These are phyloP conservation scores for Ciconia boyciana DNA, from an alignment of 2,113 vertebrate genomes.

Conservation along the genomic window DNA sequence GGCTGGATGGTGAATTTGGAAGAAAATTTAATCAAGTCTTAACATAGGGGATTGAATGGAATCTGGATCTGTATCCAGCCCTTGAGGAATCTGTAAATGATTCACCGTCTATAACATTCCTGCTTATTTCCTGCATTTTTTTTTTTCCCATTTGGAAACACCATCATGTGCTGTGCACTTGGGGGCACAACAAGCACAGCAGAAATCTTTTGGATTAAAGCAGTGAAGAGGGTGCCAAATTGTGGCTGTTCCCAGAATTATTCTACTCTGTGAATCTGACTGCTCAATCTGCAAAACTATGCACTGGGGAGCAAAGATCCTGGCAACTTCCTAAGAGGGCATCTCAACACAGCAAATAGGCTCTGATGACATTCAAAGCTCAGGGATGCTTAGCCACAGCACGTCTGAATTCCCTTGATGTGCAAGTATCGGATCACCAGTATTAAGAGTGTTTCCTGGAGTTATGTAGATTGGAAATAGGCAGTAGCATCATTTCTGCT, in stretches of 20 bases:
- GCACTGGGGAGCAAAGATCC: neutral
- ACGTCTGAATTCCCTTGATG: neutral
- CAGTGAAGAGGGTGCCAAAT: neutral
- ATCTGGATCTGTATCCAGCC: neutral
- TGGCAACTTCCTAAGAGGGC: neutral
- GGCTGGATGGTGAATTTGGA: neutral
- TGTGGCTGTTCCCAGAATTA: neutral
- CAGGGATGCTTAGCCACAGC: neutral
- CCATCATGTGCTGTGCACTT: neutral
- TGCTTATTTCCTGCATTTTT: neutral
- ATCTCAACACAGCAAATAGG: neutral
- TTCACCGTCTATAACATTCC: neutral
- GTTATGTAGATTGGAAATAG: neutral
- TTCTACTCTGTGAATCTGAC: neutral
- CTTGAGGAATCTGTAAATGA: neutral
- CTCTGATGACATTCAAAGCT: neutral
- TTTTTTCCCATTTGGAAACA: neutral
- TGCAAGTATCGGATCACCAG: neutral
- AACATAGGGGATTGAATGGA: neutral
- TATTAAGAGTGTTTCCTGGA: neutral
- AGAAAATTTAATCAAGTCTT: conserved; percentile 28
- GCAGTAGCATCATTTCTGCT: neutral
- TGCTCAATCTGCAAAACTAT: neutral
- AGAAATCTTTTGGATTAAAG: neutral
- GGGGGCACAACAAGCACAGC: neutral